These are phyloP conservation scores for Drosophila pseudotakahashii DNA, from an alignment of 2,888 invertebrate species.

Conservation along the genomic window DNA sequence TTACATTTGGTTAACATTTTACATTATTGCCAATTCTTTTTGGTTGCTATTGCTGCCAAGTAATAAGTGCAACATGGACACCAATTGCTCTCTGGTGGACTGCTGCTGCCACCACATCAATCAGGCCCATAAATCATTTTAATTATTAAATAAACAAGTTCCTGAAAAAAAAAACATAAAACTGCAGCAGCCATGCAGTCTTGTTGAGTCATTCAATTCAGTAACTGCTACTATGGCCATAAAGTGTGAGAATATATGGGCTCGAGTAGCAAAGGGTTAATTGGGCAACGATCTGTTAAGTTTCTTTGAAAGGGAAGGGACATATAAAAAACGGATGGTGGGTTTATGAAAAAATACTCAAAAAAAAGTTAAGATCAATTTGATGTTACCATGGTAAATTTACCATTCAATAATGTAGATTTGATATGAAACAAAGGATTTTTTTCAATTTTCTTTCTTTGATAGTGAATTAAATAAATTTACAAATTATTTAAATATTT, in stretches of 20 bases:
- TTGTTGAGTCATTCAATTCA: slow-evolving; percentile 47
- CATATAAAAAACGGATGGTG: background rate
- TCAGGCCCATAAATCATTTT: slow-evolving; percentile 78
- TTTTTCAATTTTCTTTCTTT: too few relatives aligned
- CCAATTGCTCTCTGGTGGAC: slow-evolving; percentile 39
- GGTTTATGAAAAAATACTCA: background rate
- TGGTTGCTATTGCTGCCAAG: slow-evolving; percentile 49
- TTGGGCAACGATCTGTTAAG: slow-evolving; percentile 47
- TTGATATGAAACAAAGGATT: too few relatives aligned
- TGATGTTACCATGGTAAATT: too few relatives aligned
- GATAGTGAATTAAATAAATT: too few relatives aligned
- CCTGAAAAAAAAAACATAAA: slow-evolving; percentile 21
- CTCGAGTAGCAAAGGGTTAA: slow-evolving; percentile 63
- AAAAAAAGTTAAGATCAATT: too few relatives aligned
- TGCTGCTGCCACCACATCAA: slow-evolving; percentile 61
- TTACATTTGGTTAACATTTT: slow-evolving; percentile 66
- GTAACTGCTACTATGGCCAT: slow-evolving; percentile 29
- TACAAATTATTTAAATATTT: too few relatives aligned
- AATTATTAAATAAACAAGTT: slow-evolving; percentile 76
- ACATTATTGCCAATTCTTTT: slow-evolving; percentile 47
- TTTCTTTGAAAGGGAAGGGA: slow-evolving; percentile 26
- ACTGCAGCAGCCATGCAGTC: slow-evolving; percentile 29
- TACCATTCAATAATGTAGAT: too few relatives aligned
- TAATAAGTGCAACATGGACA: slow-evolving; percentile 72
- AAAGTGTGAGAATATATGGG: slow-evolving; percentile 64